Evolutionary conservation across 2,888 invertebrate genomes (phyloP), one percentile per base, ranked within the genome.

Genomic region (Nemotelus nigrinus): DNA sequence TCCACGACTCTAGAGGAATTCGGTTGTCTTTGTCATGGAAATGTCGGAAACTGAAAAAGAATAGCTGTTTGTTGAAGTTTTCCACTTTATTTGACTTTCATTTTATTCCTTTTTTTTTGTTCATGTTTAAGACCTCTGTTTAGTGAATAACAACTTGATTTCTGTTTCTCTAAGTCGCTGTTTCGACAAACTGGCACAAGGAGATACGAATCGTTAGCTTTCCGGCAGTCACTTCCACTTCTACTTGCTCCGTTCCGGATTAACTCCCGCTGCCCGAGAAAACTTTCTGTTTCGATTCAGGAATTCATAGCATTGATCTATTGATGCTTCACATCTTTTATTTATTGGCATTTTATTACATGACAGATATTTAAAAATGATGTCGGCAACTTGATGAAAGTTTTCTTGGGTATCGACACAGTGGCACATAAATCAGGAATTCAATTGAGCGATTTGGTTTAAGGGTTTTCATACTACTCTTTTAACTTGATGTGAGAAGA

Each of bases 51-150:
- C 8, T 43, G 10, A 3, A 7, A 44, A 6, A 44, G 64, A 70
- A 70, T 70, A n/a, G 70, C 44, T 70, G 70, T 70, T 53, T 70
- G 47, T 70, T n/a, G 57, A 53, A 70, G 70, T 70, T 70, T 70
- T 70, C 70, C 47, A 53, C 47, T 70, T 70, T 70, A 55, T 70
- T 70, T 70, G 50, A 4, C 57, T 70, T 68, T 68, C 48, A 55
- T 70, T 70, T 70, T 41, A 41, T 70, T 50, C 39, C 41, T 44
- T 53, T 53, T 25, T n/a, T 50, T 44, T 47, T 70, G 50, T 70
- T 53, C 43, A 10, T 41, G 2, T 45, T 65, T 39, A 10, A 43
- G n/a, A 39, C 50, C 70, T 50, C 5, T 39, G 47, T 50, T 50
- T 53, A 50, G 2, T 39, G 70, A 53, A 45, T 45, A 45, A 45